A percentile compares a stretch with the other conserved stretches of the same genome.
phyloP scores from a whole-genome alignment of 2,797 vertebrate species.

The Urosaurus nigricauda region DNA sequence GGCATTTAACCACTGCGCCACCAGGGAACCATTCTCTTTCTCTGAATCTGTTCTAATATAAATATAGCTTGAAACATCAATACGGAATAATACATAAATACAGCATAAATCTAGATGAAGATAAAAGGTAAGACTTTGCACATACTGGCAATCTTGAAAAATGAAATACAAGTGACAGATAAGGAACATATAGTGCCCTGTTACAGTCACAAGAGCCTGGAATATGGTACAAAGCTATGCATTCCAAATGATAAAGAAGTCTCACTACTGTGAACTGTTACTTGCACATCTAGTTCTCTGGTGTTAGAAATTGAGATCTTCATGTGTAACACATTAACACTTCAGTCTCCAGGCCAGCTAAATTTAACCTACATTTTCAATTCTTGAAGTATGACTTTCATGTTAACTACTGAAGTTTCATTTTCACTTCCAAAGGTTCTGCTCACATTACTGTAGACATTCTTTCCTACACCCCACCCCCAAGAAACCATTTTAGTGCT shows the following conservation, averaged over 20 bases:
- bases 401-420: constrained; percentile 45
- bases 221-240: neutral
- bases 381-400: constrained; percentile 50
- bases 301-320: constrained; percentile 45
- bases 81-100: too few relatives aligned
- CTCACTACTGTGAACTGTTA: constrained; percentile 40
- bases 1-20: too few relatives aligned
- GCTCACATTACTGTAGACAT: constrained; percentile 46
- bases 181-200: neutral
- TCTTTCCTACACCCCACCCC: neutral
- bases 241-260: constrained; percentile 35
- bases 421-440: constrained; percentile 55
- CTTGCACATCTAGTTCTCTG: constrained; percentile 7
- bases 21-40: too few relatives aligned
- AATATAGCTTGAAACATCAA: too few relatives aligned
- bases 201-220: neutral
- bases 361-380: constrained; percentile 56
- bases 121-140: neutral
- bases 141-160: neutral
- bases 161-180: constrained; percentile 2
- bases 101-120: neutral
- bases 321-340: constrained; percentile 36
- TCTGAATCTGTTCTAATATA: too few relatives aligned
- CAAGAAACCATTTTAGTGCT: constrained; percentile 42
- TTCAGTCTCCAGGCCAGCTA: constrained; percentile 37